Base-by-base conservation (phyloP, 2,797 vertebrate species). In the Falco cherrug region DNA sequence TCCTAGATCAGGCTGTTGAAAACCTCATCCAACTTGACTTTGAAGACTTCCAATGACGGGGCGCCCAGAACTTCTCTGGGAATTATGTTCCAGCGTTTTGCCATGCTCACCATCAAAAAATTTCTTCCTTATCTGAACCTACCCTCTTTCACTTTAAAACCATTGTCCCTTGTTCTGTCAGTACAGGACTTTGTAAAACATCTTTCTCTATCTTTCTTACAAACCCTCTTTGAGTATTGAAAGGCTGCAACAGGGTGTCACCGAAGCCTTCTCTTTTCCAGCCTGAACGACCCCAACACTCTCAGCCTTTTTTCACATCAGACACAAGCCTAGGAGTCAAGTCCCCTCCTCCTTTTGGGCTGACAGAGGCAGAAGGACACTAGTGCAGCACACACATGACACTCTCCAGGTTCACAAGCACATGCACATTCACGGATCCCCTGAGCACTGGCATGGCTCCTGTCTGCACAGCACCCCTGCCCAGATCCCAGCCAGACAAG, bases 391-490 rank as follows among this genome's bases (percentile, higher is more conserved):
- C 41, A 43, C 16, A 79, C 8, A 35, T 1, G 1, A 14, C 11
- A 54, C 20, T 39, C 11, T 26, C 12, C 19, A 48, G 19, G 16
- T 53, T 71, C 16, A 70, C 57, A 70, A 39, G 41, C 41, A 48
- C 35, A 41, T 0, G 2, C 5, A 56, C 5, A 24, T 53, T 47
- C 5, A 3, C 1, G 2, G 14, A 22, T 69, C 2, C 5, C 73
- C 28, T 22, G 10, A 53, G 12, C 19, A 70, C 14, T 1, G 2
- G 10, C 4, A 26, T 4, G 4, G 39, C 47, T 9, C 16, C 18
- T 41, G 24, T 26, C 47, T 41, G 53, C 35, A 24, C 6, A 2
- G 9, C 16, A n/a, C 6, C 8, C 29, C 15, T 50, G 5, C 8
- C 18, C 3, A 0, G 13, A 48, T 71, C 20, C 43, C 50, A 64